Percentiles rank a stretch among this genome's conserved stretches.
These are phyloP conservation scores for Anaspis maculata DNA, from an alignment of 2,888 invertebrate genomes.

Conservation along the genomic window DNA sequence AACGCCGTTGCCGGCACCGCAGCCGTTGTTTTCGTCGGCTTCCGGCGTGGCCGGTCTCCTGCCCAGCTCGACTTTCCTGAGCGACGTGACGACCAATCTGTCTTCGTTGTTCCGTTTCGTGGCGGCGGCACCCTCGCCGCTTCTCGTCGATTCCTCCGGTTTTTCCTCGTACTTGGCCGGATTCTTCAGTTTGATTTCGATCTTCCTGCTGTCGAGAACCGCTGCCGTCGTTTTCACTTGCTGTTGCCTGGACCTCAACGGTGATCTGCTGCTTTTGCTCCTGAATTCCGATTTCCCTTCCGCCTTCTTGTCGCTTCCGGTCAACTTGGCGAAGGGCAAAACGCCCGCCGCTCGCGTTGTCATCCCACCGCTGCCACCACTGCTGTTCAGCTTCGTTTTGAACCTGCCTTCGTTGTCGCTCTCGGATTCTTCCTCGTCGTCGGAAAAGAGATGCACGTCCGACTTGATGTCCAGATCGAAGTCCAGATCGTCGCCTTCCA, in stretches of 20 bases:
- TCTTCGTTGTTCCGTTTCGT: background rate
- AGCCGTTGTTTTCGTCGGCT: background rate
- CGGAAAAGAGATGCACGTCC: constrained; percentile 37
- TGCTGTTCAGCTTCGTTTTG: constrained; percentile 24
- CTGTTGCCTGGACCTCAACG: constrained; percentile 3
- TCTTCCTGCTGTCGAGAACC: constrained; percentile 26
- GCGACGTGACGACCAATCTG: too few species aligned
- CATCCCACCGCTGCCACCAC: constrained; percentile 13
- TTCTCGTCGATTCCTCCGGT: too few species aligned
- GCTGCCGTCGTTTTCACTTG: constrained; percentile 4
- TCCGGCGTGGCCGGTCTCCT: background rate
- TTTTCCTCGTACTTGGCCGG: constrained; percentile 35
- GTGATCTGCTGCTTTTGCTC: constrained; percentile 7
- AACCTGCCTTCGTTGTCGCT: constrained; percentile 40
- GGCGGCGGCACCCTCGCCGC: background rate
- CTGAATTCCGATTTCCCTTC: constrained; percentile 5
- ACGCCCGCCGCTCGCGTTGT: constrained; percentile 11
- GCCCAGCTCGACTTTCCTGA: background rate
- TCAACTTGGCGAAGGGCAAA: constrained; percentile 23
- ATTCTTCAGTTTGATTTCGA: constrained; percentile 39
- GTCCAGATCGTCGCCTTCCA: constrained; percentile 25
- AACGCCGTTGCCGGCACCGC: too few species aligned
- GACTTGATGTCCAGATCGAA: constrained; percentile 29
- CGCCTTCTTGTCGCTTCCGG: constrained; percentile 20
- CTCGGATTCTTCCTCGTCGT: constrained; percentile 40